Percentiles rank a stretch among this genome's conserved stretches.
These are phyloP conservation scores for Whitmania pigra DNA, from an alignment of 1,140 invertebrate species.

Conservation along the genomic window DNA sequence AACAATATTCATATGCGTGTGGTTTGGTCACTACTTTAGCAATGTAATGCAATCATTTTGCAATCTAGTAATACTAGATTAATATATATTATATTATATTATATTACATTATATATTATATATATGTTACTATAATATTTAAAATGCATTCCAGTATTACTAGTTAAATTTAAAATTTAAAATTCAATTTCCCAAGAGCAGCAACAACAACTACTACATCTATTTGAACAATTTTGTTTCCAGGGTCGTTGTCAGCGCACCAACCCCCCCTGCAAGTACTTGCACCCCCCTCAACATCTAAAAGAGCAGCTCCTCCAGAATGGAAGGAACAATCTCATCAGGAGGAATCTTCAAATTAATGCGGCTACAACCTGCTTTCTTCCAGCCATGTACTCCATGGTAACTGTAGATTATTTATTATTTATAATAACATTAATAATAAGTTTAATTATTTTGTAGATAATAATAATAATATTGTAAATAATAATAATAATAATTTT, in stretches of 20 bases:
- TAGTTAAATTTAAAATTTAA: no score
- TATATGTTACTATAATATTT: no score
- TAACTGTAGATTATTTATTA: neutral
- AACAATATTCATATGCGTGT: no score
- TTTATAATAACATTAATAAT: neutral
- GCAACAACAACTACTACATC: neutral
- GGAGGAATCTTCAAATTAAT: conserved; percentile 16
- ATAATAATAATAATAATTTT: no score
- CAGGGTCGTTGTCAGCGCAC: conserved; percentile 98
- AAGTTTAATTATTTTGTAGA: no score
- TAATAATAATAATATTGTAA: no score
- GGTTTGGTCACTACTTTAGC: no score
- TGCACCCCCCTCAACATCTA: conserved; percentile 96
- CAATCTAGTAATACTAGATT: no score
- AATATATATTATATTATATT: no score
- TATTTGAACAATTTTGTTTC: neutral
- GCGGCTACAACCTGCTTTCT: conserved; percentile 28
- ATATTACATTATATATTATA: no score
- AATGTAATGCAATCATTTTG: no score
- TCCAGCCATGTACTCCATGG: conserved; percentile 18
- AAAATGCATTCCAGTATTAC: no score
- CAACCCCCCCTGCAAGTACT: conserved; percentile 99
- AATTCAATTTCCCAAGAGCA: neutral
- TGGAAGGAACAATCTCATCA: conserved; percentile 75
- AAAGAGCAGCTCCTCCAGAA: conserved; percentile 99